Percentiles rank a stretch among this genome's conserved stretches.
Conservation (phyloP, 1,140 invertebrate genomes). For the Pristionchus pacificus region DNA sequence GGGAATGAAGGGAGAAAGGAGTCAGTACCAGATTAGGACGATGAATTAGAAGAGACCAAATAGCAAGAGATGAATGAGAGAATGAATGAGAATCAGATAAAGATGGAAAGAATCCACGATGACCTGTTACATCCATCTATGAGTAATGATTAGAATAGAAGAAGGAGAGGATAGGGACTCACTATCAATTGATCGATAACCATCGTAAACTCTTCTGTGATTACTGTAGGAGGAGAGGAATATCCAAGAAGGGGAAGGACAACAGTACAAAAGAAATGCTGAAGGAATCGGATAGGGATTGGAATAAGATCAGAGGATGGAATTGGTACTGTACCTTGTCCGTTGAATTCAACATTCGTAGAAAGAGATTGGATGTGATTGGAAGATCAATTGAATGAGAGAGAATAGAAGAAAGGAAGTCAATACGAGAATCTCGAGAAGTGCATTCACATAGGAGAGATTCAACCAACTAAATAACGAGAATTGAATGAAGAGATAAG, state of each 20-base stretch:
- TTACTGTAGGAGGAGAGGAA: slow-evolving; percentile 22
- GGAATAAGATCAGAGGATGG: not conserved
- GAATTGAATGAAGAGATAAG: slow-evolving; percentile 9
- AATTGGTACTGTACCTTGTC: slow-evolving; percentile 16
- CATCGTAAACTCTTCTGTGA: slow-evolving; percentile 33
- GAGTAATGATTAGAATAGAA: not conserved
- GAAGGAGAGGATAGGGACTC: not conserved
- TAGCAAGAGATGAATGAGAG: slow-evolving; percentile 26
- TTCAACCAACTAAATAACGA: slow-evolving; percentile 17
- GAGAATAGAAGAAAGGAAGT: slow-evolving; percentile 32
- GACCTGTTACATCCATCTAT: not conserved
- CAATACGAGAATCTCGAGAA: slow-evolving; percentile 18
- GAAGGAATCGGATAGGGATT: not conserved
- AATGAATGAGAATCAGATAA: slow-evolving; percentile 1
- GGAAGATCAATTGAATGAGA: slow-evolving; percentile 12
- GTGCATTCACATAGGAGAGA: slow-evolving; percentile 25
- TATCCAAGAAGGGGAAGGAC: slow-evolving; percentile 46
- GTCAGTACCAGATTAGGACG: not conserved
- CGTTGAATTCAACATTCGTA: slow-evolving; percentile 22
- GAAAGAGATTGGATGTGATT: slow-evolving; percentile 24
- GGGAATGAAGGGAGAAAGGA: slow-evolving; percentile 23
- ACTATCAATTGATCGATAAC: slow-evolving; percentile 38
- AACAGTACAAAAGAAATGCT: slow-evolving; percentile 50
- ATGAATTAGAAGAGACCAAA: slow-evolving; percentile 46
- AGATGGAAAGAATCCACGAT: not conserved